Conservation (phyloP, 2,113 vertebrate genomes). For the Numida meleagris region DNA sequence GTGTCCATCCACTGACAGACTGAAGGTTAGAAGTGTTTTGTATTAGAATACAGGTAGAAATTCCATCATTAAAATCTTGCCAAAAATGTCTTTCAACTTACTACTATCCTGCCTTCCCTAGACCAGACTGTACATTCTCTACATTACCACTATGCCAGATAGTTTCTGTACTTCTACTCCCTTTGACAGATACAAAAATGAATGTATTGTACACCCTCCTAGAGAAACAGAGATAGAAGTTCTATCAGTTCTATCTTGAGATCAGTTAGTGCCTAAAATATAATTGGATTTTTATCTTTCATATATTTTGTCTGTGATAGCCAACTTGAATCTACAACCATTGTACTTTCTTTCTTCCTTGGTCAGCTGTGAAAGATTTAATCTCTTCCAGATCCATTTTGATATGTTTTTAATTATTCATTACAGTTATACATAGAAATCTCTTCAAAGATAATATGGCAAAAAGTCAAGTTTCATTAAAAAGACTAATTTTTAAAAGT, state of each 20-base stretch:
- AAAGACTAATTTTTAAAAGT: neutral
- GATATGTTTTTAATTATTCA: constrained; percentile 31
- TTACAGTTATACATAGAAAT: constrained; percentile 17
- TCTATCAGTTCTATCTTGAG: constrained; percentile 17
- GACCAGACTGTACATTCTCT: neutral
- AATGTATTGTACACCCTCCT: neutral
- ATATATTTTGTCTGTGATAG: constrained; percentile 32
- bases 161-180: neutral
- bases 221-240: constrained; percentile 20
- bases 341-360: constrained; percentile 26
- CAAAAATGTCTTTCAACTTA: neutral
- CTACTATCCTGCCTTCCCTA: neutral
- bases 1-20: neutral
- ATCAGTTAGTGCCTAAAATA: constrained; percentile 34
- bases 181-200: neutral
- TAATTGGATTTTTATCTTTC: constrained; percentile 55
- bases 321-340: constrained; percentile 15
- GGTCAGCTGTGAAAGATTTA: constrained; percentile 15
- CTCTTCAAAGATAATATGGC: constrained; percentile 30
- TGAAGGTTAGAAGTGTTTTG: neutral
- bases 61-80: neutral
- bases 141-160: neutral
- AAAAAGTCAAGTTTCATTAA: constrained; percentile 25
- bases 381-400: neutral
- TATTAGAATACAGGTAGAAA: neutral